Conservation (phyloP, 2,113 vertebrate species). For the Lontra canadensis region DNA sequence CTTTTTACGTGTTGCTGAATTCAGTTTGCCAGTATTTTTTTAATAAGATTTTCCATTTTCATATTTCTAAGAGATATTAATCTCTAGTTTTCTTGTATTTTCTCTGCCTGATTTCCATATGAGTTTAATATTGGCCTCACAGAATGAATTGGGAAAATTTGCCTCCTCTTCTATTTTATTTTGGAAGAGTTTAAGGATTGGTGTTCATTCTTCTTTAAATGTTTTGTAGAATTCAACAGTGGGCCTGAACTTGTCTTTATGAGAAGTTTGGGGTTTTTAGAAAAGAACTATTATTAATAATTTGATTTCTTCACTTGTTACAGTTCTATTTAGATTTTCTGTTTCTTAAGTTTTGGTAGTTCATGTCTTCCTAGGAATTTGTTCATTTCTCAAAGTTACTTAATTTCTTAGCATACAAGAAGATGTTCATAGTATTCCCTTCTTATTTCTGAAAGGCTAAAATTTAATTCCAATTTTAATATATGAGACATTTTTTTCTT, state of each 20-base stretch:
- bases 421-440: background rate
- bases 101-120: background rate
- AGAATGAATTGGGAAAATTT: background rate
- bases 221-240: background rate
- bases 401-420: background rate
- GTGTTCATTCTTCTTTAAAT: background rate
- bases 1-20: background rate
- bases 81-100: background rate
- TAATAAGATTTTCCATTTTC: background rate
- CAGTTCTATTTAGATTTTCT: background rate
- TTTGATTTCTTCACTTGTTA: background rate
- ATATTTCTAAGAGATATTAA: background rate
- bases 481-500: background rate
- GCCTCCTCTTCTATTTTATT: background rate
- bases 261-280: background rate
- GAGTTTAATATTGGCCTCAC: background rate
- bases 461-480: background rate
- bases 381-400: background rate
- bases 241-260: background rate
- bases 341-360: background rate
- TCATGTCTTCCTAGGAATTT: background rate
- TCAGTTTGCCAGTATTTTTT: background rate
- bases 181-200: background rate
- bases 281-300: background rate
- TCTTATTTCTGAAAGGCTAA: background rate